Conservation (phyloP, 2,797 vertebrate species). For the Pagetopsis macropterus region DNA sequence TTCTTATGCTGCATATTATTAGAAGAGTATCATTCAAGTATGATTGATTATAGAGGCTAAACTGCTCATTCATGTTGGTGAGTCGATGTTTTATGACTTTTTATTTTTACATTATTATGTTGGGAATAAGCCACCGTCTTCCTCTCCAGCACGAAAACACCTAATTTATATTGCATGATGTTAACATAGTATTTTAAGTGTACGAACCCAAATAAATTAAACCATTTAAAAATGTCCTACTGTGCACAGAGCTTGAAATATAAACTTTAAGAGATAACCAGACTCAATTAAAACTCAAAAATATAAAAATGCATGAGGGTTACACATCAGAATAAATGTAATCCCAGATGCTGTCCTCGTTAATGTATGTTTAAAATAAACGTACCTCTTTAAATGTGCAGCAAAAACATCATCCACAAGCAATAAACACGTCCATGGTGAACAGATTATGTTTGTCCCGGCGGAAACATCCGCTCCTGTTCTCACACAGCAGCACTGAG, state of each 20-base stretch:
- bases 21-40: neutral
- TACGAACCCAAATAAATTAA: neutral
- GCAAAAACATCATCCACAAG: slow-evolving; percentile 43
- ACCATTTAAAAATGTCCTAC: neutral
- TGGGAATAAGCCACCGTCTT: neutral
- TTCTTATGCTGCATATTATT: neutral
- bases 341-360: neutral
- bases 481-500: slow-evolving; percentile 41
- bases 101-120: neutral
- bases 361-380: neutral
- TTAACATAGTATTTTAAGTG: neutral
- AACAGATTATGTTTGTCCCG: neutral
- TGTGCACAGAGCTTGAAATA: neutral
- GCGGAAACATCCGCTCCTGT: neutral
- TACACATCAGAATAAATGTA: neutral
- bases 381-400: slow-evolving; percentile 52
- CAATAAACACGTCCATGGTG: slow-evolving; percentile 51
- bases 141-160: neutral
- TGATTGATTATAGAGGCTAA: neutral
- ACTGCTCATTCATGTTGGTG: slow-evolving; percentile 13
- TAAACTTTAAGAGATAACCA: neutral
- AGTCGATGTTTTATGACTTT: neutral
- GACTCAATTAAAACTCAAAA: neutral
- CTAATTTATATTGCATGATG: neutral
- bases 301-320: slow-evolving; percentile 3